phyloP scores from a whole-genome alignment of 2,797 vertebrate species.

The Peromyscus nudipes region DNA sequence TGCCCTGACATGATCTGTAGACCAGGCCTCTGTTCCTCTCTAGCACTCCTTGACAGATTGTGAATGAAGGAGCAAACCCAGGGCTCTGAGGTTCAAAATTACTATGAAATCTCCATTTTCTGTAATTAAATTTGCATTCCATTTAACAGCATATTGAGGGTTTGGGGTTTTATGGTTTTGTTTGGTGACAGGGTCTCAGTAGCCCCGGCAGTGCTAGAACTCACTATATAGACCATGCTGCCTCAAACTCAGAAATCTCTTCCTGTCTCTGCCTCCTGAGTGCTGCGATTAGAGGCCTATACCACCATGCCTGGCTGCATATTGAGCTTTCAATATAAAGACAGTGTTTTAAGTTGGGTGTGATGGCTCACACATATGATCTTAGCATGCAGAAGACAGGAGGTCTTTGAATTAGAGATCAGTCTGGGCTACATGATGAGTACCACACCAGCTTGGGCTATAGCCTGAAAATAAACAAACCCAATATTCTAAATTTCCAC shows the following conservation, averaged over 20 bases:
- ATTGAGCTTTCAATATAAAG: conserved; percentile 20
- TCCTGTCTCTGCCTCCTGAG: background rate
- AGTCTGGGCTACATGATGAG: background rate
- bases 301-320: background rate
- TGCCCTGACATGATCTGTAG: background rate
- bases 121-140: conserved; percentile 32
- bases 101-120: conserved; percentile 37
- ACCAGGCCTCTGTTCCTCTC: background rate
- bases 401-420: background rate
- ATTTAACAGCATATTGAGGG: background rate
- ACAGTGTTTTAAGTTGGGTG: background rate
- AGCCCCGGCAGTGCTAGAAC: background rate
- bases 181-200: background rate
- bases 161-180: background rate
- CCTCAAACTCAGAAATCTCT: background rate
- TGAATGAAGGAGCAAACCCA: background rate
- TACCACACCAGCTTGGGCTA: background rate
- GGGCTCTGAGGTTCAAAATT: conserved; percentile 21
- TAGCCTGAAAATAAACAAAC: background rate
- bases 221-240: background rate
- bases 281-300: background rate
- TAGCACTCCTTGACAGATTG: background rate
- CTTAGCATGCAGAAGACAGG: background rate
- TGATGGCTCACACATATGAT: background rate
- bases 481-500: background rate